Evolutionary conservation across 2,797 vertebrate species (phyloP).

Genomic region (Luscinia luscinia): DNA sequence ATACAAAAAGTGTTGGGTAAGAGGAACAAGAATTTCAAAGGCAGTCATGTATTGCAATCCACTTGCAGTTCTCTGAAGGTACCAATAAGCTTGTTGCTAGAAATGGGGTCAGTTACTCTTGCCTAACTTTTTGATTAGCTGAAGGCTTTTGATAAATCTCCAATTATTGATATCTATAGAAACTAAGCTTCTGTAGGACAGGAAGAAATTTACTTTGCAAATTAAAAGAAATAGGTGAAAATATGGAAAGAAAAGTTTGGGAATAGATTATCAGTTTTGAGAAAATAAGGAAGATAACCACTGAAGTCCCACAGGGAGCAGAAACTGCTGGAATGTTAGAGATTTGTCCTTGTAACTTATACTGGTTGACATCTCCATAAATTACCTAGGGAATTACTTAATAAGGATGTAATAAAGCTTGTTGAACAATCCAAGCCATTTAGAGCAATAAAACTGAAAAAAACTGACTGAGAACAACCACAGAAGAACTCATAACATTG

Average conservation of each 20-base stretch:
- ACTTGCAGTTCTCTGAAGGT: neutral
- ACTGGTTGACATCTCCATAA: neutral
- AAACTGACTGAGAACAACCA: neutral
- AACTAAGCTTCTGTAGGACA: neutral
- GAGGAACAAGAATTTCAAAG: neutral
- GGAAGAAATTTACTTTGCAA: neutral
- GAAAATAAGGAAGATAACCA: neutral
- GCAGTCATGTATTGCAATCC: neutral
- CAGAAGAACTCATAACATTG: neutral
- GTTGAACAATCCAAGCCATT: neutral
- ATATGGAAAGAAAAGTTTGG: neutral
- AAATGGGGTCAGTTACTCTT: fast-evolving
- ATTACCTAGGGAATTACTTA: neutral
- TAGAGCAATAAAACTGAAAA: neutral
- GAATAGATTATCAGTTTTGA: neutral
- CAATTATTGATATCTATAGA: neutral
- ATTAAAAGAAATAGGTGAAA: neutral
- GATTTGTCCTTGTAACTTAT: neutral
- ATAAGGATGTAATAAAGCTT: neutral
- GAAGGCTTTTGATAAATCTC: neutral
- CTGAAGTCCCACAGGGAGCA: neutral
- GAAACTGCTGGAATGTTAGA: neutral
- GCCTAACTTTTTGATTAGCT: neutral
- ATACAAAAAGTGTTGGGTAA: neutral
- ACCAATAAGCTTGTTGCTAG: neutral